Evolutionary conservation across 2,113 vertebrate species (phyloP), one percentile per base, ranked within the genome.

Genomic region (Pangasianodon gigas): DNA sequence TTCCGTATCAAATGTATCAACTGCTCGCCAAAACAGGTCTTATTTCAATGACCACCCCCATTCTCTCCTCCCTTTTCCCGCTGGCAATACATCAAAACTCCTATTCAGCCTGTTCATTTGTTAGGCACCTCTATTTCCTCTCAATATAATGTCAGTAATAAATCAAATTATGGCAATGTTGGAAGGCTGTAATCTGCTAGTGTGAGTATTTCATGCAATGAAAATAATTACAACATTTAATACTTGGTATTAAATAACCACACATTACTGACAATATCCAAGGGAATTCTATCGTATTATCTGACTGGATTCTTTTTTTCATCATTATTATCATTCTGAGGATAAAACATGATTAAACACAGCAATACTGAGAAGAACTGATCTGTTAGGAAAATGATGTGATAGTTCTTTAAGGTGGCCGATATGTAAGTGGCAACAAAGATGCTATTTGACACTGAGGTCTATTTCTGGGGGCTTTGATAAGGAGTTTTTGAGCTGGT

Each of bases 1-100:
- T 94, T 93, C 92, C 93, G 94, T 93, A 96, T 96, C 94, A 95
- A 91, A 96, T 95, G 95, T 93, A 95, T 96, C 95, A 95, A 94
- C 93, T 94, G 92, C 85, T 93, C 88, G 92, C 92, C 92, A 86
- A 92, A 91, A 91, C 87, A 89, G 92, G 86, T 90, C 90, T 91
- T 88, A 91, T 91, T 93, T 93, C 90, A 89, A 86, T 90, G 89
- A n/a, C 67, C 88, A 89, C 51, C 90, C 71, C 87, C 26, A 85
- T 67, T 84, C 77, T 46, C 84, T 89, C 90, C 75, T 90, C 80
- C 89, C 13, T 54, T 56, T 75, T 46, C 88, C 77, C 81, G 69
- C 75, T 58, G 79, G 48, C 79, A 87, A 86, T 91, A 77, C 91
- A 93, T 92, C 90, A 92, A 90, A 80, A 89, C 81, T 88, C 29